Base-by-base conservation (phyloP, 2,888 invertebrate species). In the Drosophila aldrichi region DNA sequence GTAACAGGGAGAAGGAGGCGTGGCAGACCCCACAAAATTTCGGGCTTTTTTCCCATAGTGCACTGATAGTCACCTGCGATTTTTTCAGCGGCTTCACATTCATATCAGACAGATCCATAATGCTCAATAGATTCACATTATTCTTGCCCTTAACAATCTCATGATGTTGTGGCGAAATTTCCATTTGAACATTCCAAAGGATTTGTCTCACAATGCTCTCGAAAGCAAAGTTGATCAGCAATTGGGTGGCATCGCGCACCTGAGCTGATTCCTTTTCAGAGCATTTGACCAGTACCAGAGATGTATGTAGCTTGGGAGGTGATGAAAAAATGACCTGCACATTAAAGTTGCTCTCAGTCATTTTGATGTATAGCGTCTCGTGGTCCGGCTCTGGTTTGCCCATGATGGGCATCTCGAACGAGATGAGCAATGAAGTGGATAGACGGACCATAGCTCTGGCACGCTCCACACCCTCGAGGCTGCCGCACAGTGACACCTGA, bases 401-500 rank as follows among this genome's bases (percentile, higher is more conserved):
- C 93, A 96, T 95, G 61, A 97, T 95, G 6, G 97, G 97, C 90
- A 98, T 94, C 93, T 98, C 98, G 94, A 98, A 99, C 82, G 97
- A 96, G 92, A 98, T 98, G 81, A 98, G 96, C 85, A 99, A 93
- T 0, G 98, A 98, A 29, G 98, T 97, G 71, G 98, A 94, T 79
- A 97, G 97, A 92, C 98, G 94, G 61, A 99, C 97, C 79, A 97
- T 94, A 34, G 96, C 95, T 77, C 99, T 94, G 59, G 99, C 99
- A 59, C 95, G 94, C 92, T 99, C 99, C 2, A 98, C 98, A 7
- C 97, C 96, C 79, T 96, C 96, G 92, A 98, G 96, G 85, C 97
- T 97, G 0, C 99, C 99, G 40, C 98, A 97, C 80, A 99, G 97
- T 55, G 98, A 98, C 57, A 99, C 99, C 94, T 99, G 99, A 94